These are phyloP conservation scores for Nomada flava DNA, from an alignment of 2,888 invertebrate species.

Conservation along the genomic window DNA sequence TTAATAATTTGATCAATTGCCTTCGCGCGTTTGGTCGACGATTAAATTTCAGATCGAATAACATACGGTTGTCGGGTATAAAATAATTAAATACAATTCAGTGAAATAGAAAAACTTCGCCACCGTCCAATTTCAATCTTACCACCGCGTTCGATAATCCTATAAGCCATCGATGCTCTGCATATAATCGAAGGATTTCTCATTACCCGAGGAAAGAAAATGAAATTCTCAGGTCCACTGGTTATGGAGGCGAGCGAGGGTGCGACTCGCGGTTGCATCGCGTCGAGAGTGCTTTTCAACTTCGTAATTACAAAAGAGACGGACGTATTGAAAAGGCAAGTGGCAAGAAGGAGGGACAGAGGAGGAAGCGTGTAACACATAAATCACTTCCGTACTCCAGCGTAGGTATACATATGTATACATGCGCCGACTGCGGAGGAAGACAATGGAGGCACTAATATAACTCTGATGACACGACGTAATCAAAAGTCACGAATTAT, in stretches of 20 bases:
- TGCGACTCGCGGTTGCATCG: conserved; percentile 60
- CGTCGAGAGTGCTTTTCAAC: conserved; percentile 61
- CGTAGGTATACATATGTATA: no score
- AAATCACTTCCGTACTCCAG: conserved; percentile 18
- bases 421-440: conserved; percentile 38
- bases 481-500: conserved; percentile 78
- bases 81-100: no score
- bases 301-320: conserved; percentile 66
- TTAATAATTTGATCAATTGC: no score
- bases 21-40: no score
- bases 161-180: not conserved
- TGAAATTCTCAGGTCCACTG: conserved; percentile 47
- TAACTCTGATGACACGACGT: conserved; percentile 74
- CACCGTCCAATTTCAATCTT: no score
- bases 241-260: conserved; percentile 34
- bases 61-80: no score
- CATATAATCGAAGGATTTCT: not conserved
- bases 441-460: conserved; percentile 66
- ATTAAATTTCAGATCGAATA: no score
- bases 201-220: conserved; percentile 40
- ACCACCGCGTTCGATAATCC: no score
- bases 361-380: conserved; percentile 10
- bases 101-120: no score
- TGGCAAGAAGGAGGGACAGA: not conserved
- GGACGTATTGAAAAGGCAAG: conserved; percentile 32